Base-by-base conservation (phyloP, 2,113 vertebrate genomes). In the Indicator indicator region DNA sequence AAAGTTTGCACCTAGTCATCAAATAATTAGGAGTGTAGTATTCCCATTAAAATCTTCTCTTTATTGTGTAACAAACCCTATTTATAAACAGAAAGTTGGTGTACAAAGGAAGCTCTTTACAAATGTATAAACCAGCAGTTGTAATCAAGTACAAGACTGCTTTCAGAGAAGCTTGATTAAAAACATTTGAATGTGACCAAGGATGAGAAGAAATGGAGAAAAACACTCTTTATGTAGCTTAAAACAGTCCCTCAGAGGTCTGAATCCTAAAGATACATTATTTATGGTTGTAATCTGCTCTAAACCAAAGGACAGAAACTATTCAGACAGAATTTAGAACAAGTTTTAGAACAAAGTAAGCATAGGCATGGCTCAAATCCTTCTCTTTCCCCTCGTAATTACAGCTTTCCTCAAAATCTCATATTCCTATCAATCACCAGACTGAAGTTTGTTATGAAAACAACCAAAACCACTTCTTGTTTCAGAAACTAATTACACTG, bases 401-500 rank as follows among this genome's bases (percentile, higher is more conserved):
- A 83, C 91, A 76, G 16, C 24, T 81, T 91, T 81, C 19, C 14
- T 19, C 4, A n/a, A 50, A 86, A 77, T 93, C 81, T 93, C n/a
- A 58, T 44, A 83, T 42, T 90, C 21, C 14, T 64, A 83, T 80
- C 83, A 72, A 9, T 90, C 60, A 71, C 12, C 6, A 80, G 46
- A 48, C 38, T 55, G 44, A 40, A 85, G 27, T 54, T 33, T 74
- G 42, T 64, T 90, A 46, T 76, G 56, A 87, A 93, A 92, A 58
- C 55, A 87, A 24, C 13, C 82, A 67, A 60, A 93, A 93, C 63
- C 59, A 16, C 20, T 90, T 84, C 36, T 86, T 93, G 14, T 90
- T 95, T 95, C 55, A 73, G 73, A 64, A 70, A 67, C 70, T 82
- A 92, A 86, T 94, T 94, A 71, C 11, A 6, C 12, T 67, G 52